Evolutionary conservation across 2,888 invertebrate species (phyloP).

Genomic region (Chrysopilus asiliformis): DNA sequence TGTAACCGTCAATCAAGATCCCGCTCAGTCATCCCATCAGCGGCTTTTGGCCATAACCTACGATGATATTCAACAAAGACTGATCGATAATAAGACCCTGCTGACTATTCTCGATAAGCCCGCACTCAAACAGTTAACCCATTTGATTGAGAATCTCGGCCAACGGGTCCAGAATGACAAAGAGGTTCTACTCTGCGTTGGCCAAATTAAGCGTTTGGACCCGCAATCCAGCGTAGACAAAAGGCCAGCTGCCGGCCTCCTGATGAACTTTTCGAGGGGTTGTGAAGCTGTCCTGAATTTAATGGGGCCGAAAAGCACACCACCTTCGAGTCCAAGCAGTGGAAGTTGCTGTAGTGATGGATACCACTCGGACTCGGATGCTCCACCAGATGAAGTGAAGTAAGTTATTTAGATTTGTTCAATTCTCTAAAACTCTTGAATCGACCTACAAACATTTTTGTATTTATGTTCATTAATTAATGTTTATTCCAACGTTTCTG

Average conservation of each 20-base stretch:
- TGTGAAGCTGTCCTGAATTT: conserved; percentile 62
- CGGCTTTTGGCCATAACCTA: conserved; percentile 70
- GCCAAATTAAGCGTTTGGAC: conserved; percentile 51
- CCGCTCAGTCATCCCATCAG: conserved; percentile 79
- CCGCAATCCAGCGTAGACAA: conserved; percentile 47
- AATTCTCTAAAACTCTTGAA: no score
- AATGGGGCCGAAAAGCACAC: conserved; percentile 45
- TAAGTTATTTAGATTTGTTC: no score
- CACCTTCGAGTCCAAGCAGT: conserved; percentile 36
- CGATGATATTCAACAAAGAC: conserved; percentile 73
- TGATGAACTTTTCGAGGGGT: conserved; percentile 62
- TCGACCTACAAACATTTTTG: no score
- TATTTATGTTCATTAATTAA: no score
- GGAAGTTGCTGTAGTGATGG: conserved; percentile 60
- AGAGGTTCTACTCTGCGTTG: conserved; percentile 62
- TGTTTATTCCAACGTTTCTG: no score
- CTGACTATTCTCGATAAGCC: conserved; percentile 74
- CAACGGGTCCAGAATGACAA: conserved; percentile 83
- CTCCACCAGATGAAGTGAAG: conserved; percentile 32
- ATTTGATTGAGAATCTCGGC: conserved; percentile 53
- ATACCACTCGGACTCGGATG: conserved; percentile 71
- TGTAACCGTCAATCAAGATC: conserved; percentile 51
- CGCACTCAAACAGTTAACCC: conserved; percentile 58
- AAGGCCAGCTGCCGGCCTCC: conserved; percentile 54
- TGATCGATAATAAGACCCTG: conserved; percentile 84